Conservation (phyloP, 1,140 invertebrate genomes). For the Drosophila ogumai region DNA sequence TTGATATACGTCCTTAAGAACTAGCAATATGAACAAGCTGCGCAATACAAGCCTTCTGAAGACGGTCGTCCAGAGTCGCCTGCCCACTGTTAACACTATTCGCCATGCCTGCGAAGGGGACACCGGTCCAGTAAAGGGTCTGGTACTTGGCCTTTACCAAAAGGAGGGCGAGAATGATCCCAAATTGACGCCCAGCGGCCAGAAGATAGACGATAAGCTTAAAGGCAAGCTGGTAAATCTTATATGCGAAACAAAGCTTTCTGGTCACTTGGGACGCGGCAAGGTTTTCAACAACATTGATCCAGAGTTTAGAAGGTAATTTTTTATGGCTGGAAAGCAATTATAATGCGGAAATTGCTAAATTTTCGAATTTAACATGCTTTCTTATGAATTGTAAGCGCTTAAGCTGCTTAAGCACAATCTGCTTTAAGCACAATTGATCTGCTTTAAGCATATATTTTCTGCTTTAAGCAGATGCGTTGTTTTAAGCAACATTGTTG, state of each 20-base stretch:
- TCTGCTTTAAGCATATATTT: no score
- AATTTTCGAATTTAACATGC: no score
- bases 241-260: conserved; percentile 61
- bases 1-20: neutral
- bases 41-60: conserved; percentile 1
- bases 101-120: conserved; percentile 41
- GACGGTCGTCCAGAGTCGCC: neutral
- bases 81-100: conserved; percentile 2
- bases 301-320: conserved; percentile 83
- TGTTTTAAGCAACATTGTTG: no score
- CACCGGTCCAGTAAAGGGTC: conserved; percentile 37
- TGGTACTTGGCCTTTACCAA: conserved; percentile 77
- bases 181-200: conserved; percentile 58
- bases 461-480: no score
- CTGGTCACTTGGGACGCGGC: conserved; percentile 85
- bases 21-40: conserved; percentile 25
- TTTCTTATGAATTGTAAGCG: no score
- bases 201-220: conserved; percentile 72
- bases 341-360: no score
- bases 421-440: neutral
- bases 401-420: neutral
- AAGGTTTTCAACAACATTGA: conserved; percentile 88
- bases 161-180: conserved; percentile 65
- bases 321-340: no score
- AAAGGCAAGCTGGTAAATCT: conserved; percentile 59